Percentiles rank a stretch among this genome's conserved stretches.
phyloP scores from a whole-genome alignment of 2,113 vertebrate species.

The Orycteropus afer region DNA sequence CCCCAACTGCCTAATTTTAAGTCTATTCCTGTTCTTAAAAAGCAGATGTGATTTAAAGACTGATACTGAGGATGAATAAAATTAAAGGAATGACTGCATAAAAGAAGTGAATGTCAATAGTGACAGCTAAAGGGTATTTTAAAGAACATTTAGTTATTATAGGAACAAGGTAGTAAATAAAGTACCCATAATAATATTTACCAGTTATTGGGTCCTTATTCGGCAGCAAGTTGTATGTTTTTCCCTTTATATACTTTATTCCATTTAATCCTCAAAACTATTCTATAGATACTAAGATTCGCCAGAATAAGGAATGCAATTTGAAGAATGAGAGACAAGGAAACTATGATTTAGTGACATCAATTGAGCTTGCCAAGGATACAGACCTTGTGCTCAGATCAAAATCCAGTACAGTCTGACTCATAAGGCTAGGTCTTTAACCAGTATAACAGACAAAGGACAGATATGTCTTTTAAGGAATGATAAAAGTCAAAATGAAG shows the following conservation, averaged over 20 bases:
- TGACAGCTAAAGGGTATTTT: neutral
- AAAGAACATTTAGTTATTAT: neutral
- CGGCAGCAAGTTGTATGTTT: neutral
- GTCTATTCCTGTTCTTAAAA: neutral
- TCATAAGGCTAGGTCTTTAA: neutral
- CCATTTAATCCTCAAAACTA: neutral
- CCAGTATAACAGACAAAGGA: neutral
- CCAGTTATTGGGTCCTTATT: neutral
- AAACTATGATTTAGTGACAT: neutral
- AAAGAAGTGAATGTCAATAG: constrained; percentile 16
- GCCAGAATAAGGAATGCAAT: neutral
- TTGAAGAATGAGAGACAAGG: neutral
- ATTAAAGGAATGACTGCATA: constrained; percentile 43
- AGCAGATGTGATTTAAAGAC: neutral
- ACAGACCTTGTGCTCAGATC: neutral
- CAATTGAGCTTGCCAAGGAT: neutral
- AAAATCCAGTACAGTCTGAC: neutral
- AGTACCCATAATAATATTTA: neutral
- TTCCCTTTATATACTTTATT: neutral
- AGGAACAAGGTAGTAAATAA: constrained; percentile 7
- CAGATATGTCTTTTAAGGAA: constrained; percentile 32
- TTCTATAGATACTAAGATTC: neutral
- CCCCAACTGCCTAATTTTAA: neutral
- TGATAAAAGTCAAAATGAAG: constrained; percentile 9
- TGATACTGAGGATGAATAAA: neutral